Conservation (phyloP, 1,140 invertebrate genomes). For the Eubasilissa regina region DNA sequence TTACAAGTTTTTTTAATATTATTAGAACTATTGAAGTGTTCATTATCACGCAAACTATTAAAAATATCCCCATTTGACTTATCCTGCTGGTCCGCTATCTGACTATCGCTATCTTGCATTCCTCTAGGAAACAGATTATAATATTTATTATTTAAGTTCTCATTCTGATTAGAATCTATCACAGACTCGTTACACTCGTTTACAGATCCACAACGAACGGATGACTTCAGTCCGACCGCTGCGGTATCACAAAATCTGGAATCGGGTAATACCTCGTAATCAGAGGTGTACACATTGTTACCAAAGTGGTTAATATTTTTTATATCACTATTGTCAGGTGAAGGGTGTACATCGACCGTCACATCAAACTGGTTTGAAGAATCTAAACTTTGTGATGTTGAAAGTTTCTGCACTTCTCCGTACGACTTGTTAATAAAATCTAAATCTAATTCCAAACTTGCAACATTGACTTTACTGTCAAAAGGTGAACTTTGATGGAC, state of each 20-base stretch:
- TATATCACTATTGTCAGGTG: slow-evolving; percentile 17
- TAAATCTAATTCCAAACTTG: slow-evolving; percentile 31
- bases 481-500: slow-evolving; percentile 11
- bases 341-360: slow-evolving; percentile 44
- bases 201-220: slow-evolving; percentile 15
- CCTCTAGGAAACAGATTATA: slow-evolving; percentile 10
- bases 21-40: slow-evolving; percentile 11
- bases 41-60: slow-evolving; percentile 2
- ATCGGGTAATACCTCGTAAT: slow-evolving; percentile 3
- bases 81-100: background rate
- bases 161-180: slow-evolving; percentile 49
- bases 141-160: slow-evolving; percentile 25
- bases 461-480: slow-evolving; percentile 8
- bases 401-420: slow-evolving; percentile 32
- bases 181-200: slow-evolving; percentile 41
- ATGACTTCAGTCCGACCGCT: background rate
- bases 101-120: slow-evolving; percentile 20
- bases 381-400: slow-evolving; percentile 21
- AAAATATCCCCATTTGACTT: slow-evolving; percentile 16
- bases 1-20: slow-evolving; percentile 13
- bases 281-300: slow-evolving; percentile 21
- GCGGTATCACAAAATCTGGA: slow-evolving; percentile 14
- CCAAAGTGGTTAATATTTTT: slow-evolving; percentile 9
- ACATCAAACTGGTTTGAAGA: slow-evolving; percentile 35
- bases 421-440: slow-evolving; percentile 42